phyloP scores from a whole-genome alignment of 2,888 invertebrate genomes.

The Escarpia spicata region DNA sequence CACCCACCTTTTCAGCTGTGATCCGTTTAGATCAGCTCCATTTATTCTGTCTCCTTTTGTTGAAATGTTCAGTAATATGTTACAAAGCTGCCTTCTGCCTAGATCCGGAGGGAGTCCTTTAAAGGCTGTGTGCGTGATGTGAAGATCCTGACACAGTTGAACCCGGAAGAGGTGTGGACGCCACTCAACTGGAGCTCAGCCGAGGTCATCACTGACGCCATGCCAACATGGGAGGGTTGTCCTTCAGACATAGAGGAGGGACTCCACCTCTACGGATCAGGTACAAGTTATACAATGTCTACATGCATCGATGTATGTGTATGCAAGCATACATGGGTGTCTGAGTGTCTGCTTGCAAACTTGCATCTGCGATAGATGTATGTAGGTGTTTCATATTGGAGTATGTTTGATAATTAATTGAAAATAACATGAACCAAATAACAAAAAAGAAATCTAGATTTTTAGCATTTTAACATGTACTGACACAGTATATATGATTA shows the following conservation, averaged over 20 bases:
- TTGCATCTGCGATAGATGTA: not conserved
- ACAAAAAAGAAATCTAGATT: not conserved
- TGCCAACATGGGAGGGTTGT: slow-evolving; percentile 63
- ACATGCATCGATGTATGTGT: not conserved
- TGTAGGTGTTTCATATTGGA: not conserved
- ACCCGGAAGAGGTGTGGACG: slow-evolving; percentile 57
- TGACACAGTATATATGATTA: not conserved
- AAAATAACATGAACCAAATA: not conserved
- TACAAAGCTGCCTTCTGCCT: not conserved
- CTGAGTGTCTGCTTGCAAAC: too few species aligned
- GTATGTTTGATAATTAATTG: not conserved
- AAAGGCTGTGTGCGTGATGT: slow-evolving; percentile 61
- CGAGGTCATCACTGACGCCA: slow-evolving; percentile 50
- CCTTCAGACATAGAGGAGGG: slow-evolving; percentile 51
- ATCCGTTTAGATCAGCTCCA: too few species aligned
- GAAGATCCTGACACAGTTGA: slow-evolving; percentile 54
- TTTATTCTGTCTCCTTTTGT: too few species aligned
- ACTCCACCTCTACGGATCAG: slow-evolving; percentile 32
- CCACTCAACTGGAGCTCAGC: slow-evolving; percentile 56
- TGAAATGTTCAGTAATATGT: not conserved
- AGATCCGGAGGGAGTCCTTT: slow-evolving; percentile 50
- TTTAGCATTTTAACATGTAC: not conserved
- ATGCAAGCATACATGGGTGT: not conserved
- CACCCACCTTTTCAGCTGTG: too few species aligned
- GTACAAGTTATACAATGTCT: not conserved